Evolutionary conservation across 2,888 invertebrate species (phyloP), one percentile per base, ranked within the genome.

Genomic region (Panopea generosa): DNA sequence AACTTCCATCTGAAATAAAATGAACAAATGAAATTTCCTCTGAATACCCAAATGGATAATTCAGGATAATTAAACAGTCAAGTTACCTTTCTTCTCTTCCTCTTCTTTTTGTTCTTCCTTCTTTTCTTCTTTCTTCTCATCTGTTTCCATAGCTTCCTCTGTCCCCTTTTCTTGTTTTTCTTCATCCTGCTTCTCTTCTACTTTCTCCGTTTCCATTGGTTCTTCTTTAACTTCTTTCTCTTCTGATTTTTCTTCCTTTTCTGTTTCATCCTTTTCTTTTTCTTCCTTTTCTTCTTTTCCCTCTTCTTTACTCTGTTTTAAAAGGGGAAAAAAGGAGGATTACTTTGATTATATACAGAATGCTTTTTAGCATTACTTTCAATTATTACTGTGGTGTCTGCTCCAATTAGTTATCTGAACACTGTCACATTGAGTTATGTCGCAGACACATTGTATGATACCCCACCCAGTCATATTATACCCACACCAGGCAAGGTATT

Each of bases 31-130:
- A n/a, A n/a, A n/a, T n/a, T n/a, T n/a, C n/a, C n/a, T n/a, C n/a
- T n/a, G n/a, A n/a, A n/a, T n/a, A n/a, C n/a, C n/a, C n/a, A n/a
- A n/a, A n/a, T n/a, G n/a, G n/a, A n/a, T n/a, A n/a, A n/a, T n/a
- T n/a, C n/a, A n/a, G n/a, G 33, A 33, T 33, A 11, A 33, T 33
- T 33, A 7, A 33, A 33, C 33, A 33, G 4, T 47, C 4, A 47
- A 47, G 4, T 18, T 27, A 33, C 20, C 16, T 6, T 74, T 78
- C 27, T 76, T 65, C 45, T 70, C 61, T 60, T 91, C 91, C 29
- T 87, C 85, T 45, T 88, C 89, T 18, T 27, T 45, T 9, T 70
- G 65, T 11, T 52, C 62, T 24, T 80, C 73, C n/a, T 90, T 90
- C 24, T 84, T 7, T 33, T 33, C 50, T 50, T 43, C 56, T n/a